Conservation (phyloP, 2,113 vertebrate species). For the Epinephelus fuscoguttatus region DNA sequence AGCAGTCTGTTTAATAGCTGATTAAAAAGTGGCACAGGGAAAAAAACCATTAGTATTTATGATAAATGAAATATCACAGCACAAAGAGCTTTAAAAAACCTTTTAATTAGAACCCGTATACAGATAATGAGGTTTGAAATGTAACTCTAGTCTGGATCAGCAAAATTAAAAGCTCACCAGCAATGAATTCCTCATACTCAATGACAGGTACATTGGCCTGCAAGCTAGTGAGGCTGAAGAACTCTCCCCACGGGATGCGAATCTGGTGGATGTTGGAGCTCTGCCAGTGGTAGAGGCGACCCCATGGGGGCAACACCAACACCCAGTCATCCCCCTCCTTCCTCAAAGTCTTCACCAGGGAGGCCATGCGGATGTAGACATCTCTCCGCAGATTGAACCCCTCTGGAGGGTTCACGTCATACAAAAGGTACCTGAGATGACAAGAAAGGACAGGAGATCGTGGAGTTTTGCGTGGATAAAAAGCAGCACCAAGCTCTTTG, state of each 20-base stretch:
- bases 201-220: conserved; percentile 92
- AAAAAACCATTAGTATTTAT: background rate
- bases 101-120: no score
- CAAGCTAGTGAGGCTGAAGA: conserved; percentile 93
- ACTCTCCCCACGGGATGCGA: conserved; percentile 92
- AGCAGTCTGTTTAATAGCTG: background rate
- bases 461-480: background rate
- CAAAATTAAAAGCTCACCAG: conserved; percentile 84
- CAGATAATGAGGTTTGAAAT: background rate
- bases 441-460: background rate
- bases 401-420: conserved; percentile 97
- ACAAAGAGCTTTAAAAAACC: background rate
- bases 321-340: conserved; percentile 91
- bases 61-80: no score
- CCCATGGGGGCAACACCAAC: conserved; percentile 97
- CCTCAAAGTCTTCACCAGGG: conserved; percentile 91
- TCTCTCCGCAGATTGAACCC: conserved; percentile 98
- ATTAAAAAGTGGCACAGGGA: background rate
- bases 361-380: conserved; percentile 93
- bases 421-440: conserved; percentile 90
- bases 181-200: conserved; percentile 95
- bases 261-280: conserved; percentile 92
- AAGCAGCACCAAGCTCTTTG: background rate
- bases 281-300: conserved; percentile 97
- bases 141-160: background rate